phyloP scores from a whole-genome alignment of 2,888 invertebrate species.

The Megastigmus dorsalis region DNA sequence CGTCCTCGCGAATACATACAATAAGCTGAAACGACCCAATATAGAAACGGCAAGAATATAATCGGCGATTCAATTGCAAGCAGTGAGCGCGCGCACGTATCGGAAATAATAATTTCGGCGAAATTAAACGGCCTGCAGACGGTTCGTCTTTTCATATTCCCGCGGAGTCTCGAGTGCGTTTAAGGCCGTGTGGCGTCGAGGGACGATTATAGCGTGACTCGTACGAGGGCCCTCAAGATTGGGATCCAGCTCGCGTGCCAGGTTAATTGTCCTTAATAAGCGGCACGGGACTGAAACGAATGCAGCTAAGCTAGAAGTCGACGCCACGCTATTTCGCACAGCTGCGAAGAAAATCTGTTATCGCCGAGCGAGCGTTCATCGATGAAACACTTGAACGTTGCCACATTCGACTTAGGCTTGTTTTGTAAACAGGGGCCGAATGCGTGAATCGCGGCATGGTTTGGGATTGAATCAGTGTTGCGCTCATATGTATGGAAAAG shows the following conservation, averaged over 20 bases:
- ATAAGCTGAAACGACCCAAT: neutral
- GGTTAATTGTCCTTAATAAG: constrained; percentile 51
- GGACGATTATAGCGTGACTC: constrained; percentile 19
- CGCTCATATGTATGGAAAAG: no score
- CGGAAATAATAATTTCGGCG: neutral
- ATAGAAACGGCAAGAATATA: neutral
- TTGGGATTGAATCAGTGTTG: no score
- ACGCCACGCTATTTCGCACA: no score
- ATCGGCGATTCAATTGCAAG: neutral
- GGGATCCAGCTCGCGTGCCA: constrained; percentile 37
- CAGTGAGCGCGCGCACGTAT: neutral
- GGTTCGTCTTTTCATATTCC: no score
- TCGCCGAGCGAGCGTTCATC: no score
- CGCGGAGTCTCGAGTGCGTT: no score
- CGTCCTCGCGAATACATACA: no score
- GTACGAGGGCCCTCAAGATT: constrained; percentile 23
- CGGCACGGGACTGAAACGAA: neutral
- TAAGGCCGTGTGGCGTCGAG: neutral
- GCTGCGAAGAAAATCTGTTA: constrained; percentile 41
- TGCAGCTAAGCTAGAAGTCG: neutral
- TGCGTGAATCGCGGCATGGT: no score
- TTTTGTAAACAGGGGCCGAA: no score
- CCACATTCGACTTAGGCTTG: no score
- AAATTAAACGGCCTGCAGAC: no score
- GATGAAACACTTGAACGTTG: no score